Conservation (phyloP, 2,888 invertebrate species). For the Branchellion lobata region DNA sequence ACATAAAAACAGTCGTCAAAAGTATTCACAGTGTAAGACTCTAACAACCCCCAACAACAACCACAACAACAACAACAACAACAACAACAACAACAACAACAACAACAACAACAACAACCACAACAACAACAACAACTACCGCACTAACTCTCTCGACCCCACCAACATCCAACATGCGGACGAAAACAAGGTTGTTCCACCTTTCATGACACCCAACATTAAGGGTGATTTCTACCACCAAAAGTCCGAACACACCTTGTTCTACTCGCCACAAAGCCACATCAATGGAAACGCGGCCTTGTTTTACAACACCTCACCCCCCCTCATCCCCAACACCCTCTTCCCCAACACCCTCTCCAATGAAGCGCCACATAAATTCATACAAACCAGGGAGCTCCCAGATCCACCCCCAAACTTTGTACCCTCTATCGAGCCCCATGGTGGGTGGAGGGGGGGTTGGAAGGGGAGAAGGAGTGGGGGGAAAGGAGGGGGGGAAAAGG, state of each 20-base stretch:
- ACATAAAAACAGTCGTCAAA: conserved; percentile 49
- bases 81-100: neutral
- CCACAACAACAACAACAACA: neutral
- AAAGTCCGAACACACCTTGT: neutral
- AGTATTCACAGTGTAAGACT: conserved; percentile 39
- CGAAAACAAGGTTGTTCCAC: neutral
- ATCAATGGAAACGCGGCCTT: conserved; percentile 16
- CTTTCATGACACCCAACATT: neutral
- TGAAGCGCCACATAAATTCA: neutral
- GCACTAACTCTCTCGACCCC: neutral
- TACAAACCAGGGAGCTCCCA: conserved; percentile 35
- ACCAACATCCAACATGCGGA: neutral
- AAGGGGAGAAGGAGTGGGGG: no score
- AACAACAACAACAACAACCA: neutral
- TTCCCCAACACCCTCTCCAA: neutral
- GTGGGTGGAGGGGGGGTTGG: neutral
- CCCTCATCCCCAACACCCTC: neutral
- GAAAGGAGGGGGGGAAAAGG: no score
- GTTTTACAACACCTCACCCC: neutral
- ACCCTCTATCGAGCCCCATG: conserved; percentile 12
- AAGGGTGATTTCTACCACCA: conserved; percentile 9
- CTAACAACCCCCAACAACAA: conserved; percentile 15
- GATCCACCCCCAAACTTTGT: conserved; percentile 11
- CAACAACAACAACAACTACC: conserved; percentile 13
- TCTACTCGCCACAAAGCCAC: neutral